A percentile compares a stretch with the other conserved stretches of the same genome.
phyloP scores from a whole-genome alignment of 2,113 vertebrate species.

The Pterocles gutturalis region DNA sequence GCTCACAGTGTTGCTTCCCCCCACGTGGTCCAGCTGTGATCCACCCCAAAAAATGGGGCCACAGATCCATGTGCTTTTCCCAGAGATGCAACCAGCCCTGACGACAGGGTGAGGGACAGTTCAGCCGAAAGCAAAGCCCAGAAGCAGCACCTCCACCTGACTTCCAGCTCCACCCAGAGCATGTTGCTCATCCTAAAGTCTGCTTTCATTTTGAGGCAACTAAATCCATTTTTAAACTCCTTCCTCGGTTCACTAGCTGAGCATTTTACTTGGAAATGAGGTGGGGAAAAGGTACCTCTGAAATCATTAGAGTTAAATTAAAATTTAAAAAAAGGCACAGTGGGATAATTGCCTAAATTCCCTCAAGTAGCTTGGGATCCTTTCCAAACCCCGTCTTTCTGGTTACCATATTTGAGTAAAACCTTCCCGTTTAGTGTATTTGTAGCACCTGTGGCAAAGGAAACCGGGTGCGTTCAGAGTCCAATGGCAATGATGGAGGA shows the following conservation, averaged over 20 bases:
- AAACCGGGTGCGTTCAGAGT: neutral
- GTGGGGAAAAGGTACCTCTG: conserved; percentile 1
- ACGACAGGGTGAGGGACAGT: neutral
- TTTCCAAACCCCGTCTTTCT: conserved; percentile 25
- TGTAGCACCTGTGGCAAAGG: neutral
- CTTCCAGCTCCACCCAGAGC: neutral
- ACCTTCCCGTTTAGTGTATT: neutral
- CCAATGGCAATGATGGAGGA: accelerated
- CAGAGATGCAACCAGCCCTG: neutral
- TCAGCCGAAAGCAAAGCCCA: neutral
- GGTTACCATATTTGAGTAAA: conserved; percentile 31
- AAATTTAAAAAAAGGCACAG: neutral
- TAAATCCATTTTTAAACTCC: neutral
- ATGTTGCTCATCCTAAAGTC: neutral
- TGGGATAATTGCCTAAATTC: conserved; percentile 49
- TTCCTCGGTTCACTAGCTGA: neutral
- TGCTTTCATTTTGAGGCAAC: neutral
- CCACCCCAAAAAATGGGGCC: neutral
- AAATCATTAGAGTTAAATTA: conserved; percentile 31
- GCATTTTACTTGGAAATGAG: conserved; percentile 43
- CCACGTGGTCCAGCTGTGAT: neutral
- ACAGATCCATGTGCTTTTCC: neutral
- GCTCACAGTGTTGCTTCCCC: neutral
- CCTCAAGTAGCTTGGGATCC: conserved; percentile 9
- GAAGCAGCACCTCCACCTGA: neutral